Evolutionary conservation across 30 jellyfish, hydroid and myxozoan species (phyloP).

Genomic region (Catostylus mosaicus): DNA sequence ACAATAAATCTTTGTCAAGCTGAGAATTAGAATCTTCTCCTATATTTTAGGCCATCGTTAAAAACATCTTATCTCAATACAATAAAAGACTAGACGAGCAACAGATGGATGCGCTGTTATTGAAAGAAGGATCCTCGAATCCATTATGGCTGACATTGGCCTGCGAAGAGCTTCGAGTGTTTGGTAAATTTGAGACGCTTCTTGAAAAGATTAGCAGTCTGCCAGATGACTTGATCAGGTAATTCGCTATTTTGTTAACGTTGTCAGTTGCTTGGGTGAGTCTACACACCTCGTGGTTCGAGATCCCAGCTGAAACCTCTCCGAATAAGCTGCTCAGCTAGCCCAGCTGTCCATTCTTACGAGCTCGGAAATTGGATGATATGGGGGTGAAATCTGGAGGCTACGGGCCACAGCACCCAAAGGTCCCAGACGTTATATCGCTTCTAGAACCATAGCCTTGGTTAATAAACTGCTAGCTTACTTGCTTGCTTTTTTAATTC

Average conservation of each 20-base stretch:
- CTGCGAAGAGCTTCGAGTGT: slow-evolving; percentile 89
- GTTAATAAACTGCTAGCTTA: too few species aligned
- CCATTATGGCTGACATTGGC: slow-evolving; percentile 93
- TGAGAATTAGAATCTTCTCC: too few species aligned
- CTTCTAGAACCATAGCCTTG: too few species aligned
- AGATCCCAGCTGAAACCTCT: too few species aligned
- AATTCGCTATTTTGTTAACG: not conserved
- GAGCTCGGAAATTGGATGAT: too few species aligned
- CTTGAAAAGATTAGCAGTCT: slow-evolving; percentile 67
- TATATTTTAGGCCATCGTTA: slow-evolving; percentile 71
- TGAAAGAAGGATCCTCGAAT: slow-evolving; percentile 83
- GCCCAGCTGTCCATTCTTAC: too few species aligned
- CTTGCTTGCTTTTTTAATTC: too few species aligned
- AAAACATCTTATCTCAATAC: slow-evolving; percentile 66
- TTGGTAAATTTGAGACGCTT: slow-evolving; percentile 83
- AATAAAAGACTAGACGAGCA: slow-evolving; percentile 82
- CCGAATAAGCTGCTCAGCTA: too few species aligned
- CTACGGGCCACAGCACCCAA: too few species aligned
- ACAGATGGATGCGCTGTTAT: slow-evolving; percentile 76
- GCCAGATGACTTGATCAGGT: slow-evolving; percentile 92
- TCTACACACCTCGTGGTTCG: not conserved
- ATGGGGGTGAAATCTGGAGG: too few species aligned
- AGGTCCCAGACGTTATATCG: too few species aligned
- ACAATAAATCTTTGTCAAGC: too few species aligned
- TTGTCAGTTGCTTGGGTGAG: not conserved